Evolutionary conservation across 2,888 invertebrate species (phyloP).

Genomic region (Pemphredon lugubris): DNA sequence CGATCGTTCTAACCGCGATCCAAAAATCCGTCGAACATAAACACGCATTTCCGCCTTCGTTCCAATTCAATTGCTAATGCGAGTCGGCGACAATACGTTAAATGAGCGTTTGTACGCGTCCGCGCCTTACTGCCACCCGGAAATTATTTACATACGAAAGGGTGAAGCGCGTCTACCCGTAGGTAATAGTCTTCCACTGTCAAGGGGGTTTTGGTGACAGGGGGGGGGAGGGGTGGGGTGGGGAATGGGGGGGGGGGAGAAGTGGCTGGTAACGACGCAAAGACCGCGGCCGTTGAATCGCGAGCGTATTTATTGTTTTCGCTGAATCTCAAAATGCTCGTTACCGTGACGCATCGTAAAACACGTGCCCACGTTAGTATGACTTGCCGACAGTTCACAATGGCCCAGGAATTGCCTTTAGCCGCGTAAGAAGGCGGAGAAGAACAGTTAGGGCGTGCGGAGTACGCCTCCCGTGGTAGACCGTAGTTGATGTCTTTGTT

Average conservation of each 20-base stretch:
- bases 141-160: background rate
- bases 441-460: constrained; percentile 54
- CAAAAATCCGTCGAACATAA: too few relatives aligned
- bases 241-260: too few relatives aligned
- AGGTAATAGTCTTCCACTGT: background rate
- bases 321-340: constrained; percentile 35
- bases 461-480: constrained; percentile 45
- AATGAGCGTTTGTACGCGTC: too few relatives aligned
- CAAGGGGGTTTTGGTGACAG: background rate
- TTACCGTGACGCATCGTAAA: constrained; percentile 54
- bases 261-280: background rate
- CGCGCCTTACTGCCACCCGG: background rate
- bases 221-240: too few relatives aligned
- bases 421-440: constrained; percentile 24
- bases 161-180: background rate
- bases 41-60: too few relatives aligned
- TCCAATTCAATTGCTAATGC: too few relatives aligned
- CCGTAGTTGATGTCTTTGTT: constrained; percentile 57
- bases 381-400: constrained; percentile 57
- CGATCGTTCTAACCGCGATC: too few relatives aligned
- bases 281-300: background rate
- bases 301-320: constrained; percentile 53
- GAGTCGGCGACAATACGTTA: too few relatives aligned
- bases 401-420: constrained; percentile 45
- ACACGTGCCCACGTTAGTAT: constrained; percentile 46